Conservation (phyloP, 1,140 invertebrate genomes). For the Bradynema listronoti region DNA sequence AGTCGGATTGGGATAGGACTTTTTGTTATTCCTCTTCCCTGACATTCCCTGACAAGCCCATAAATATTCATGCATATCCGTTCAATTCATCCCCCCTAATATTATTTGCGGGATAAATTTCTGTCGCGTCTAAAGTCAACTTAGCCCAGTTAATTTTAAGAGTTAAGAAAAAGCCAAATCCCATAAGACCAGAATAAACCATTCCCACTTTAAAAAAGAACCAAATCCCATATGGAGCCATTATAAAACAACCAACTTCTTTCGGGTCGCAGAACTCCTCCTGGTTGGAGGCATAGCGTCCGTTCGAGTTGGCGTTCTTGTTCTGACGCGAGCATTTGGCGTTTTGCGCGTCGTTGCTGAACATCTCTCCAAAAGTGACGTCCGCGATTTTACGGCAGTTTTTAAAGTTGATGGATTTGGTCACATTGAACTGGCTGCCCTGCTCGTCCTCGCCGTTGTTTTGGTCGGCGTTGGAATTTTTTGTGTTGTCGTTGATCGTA, state of each 20-base stretch:
- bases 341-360: conserved; percentile 13
- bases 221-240: too few species aligned
- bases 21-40: too few species aligned
- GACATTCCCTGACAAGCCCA: too few species aligned
- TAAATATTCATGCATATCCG: too few species aligned
- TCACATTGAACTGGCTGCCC: conserved; percentile 40
- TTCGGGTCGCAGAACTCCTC: not conserved
- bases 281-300: not conserved
- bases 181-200: too few species aligned
- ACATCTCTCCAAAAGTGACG: conserved; percentile 20
- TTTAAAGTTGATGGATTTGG: conserved; percentile 50
- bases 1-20: too few species aligned
- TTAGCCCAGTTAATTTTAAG: too few species aligned
- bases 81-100: too few species aligned
- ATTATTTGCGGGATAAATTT: too few species aligned
- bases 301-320: not conserved
- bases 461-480: not conserved
- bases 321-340: not conserved
- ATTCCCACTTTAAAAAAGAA: too few species aligned
- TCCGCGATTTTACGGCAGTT: conserved; percentile 40
- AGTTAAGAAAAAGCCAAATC: too few species aligned
- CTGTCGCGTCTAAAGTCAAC: too few species aligned
- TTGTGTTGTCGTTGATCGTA: conserved; percentile 25
- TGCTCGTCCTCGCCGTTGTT: not conserved
- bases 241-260: not conserved